These are phyloP conservation scores for Paraescarpia echinospica DNA, from an alignment of 1,140 invertebrate species.

Conservation along the genomic window DNA sequence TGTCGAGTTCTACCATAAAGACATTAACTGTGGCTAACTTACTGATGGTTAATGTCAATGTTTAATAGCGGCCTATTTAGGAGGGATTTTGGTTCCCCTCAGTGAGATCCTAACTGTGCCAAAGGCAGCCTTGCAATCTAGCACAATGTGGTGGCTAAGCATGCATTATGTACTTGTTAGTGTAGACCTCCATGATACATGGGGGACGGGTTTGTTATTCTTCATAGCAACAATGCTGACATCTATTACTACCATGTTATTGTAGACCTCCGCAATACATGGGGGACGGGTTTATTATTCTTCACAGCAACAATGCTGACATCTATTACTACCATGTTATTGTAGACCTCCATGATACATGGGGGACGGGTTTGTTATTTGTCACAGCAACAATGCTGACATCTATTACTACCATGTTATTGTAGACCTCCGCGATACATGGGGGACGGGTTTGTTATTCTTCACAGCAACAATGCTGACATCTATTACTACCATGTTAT, in stretches of 20 bases:
- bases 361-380: conserved; percentile 96
- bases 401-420: conserved; percentile 73
- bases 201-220: conserved; percentile 96
- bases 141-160: not conserved
- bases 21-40: too few relatives aligned
- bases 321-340: conserved; percentile 73
- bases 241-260: conserved; percentile 89
- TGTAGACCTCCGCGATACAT: conserved; percentile 85
- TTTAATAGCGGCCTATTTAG: too few relatives aligned
- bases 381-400: conserved; percentile 92
- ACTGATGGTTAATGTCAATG: too few relatives aligned
- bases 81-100: too few relatives aligned
- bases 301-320: conserved; percentile 92
- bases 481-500: conserved; percentile 73
- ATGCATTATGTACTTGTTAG: not conserved
- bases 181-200: conserved; percentile 85
- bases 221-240: conserved; percentile 92
- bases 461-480: conserved; percentile 92
- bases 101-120: too few relatives aligned
- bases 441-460: conserved; percentile 96
- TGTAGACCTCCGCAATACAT: conserved; percentile 85
- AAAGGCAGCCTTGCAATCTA: not conserved
- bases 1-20: too few relatives aligned
- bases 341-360: conserved; percentile 85
- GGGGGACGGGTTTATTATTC: conserved; percentile 96